A percentile compares a stretch with the other conserved stretches of the same genome.
Evolutionary conservation across 2,888 invertebrate genomes (phyloP).

Genomic region (Polyploca ridens): DNA sequence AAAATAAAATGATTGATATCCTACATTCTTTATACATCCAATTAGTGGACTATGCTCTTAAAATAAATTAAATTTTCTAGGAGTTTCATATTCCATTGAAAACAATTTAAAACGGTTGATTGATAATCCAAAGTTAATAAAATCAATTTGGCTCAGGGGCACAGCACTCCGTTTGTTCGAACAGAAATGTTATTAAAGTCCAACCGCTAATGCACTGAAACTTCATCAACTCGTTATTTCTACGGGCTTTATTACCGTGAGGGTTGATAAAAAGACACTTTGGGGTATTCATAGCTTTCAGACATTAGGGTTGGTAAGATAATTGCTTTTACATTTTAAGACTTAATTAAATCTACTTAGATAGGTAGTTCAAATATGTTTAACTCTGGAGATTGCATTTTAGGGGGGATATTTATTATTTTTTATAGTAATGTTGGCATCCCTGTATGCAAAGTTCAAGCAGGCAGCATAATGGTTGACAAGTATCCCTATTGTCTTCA

Average conservation of each 20-base stretch:
- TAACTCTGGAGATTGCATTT: not conserved
- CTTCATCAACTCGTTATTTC: constrained; percentile 47
- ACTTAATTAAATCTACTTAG: not conserved
- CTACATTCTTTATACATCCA: no score
- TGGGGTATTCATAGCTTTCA: constrained; percentile 23
- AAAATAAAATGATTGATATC: no score
- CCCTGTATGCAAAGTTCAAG: constrained; percentile 21
- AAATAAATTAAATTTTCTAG: not conserved
- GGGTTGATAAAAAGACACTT: constrained; percentile 35
- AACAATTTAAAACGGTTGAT: constrained; percentile 25
- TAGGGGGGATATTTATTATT: not conserved
- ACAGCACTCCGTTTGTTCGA: constrained; percentile 15
- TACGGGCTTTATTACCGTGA: constrained; percentile 35
- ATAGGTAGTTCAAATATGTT: not conserved
- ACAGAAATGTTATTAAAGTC: constrained; percentile 39
- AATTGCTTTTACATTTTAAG: not conserved
- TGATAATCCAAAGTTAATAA: constrained; percentile 41
- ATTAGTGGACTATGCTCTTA: not conserved
- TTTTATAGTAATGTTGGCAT: constrained; percentile 15
- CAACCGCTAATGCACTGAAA: constrained; percentile 41
- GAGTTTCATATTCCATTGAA: not conserved
- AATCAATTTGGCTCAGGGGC: constrained; percentile 24
- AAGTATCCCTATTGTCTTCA: constrained; percentile 13
- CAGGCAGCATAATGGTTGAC: not conserved
- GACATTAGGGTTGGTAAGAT: not conserved